A percentile compares a stretch with the other conserved stretches of the same genome.
Evolutionary conservation across 2,888 invertebrate genomes (phyloP).

Genomic region (Muscina levida): DNA sequence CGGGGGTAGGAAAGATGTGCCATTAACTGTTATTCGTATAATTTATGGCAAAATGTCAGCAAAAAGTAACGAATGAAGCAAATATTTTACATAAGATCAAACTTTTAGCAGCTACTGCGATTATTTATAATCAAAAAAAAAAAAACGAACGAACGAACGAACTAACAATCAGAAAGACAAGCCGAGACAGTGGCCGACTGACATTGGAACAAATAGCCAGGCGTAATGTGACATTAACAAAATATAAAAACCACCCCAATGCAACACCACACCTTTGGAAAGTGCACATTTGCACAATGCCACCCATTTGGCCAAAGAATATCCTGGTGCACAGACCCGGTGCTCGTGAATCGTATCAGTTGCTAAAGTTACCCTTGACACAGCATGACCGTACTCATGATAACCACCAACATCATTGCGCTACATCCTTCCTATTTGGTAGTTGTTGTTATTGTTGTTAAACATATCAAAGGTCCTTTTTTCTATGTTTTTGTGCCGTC

Average conservation of each 20-base stretch:
- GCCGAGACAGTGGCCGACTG: neutral
- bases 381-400: conserved; percentile 37
- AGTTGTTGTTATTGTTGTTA: neutral
- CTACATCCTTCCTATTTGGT: neutral
- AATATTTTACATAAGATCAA: conserved; percentile 41
- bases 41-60: neutral
- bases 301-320: neutral
- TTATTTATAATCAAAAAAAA: conserved; percentile 32
- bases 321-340: neutral
- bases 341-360: neutral
- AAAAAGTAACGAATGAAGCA: neutral
- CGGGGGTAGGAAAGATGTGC: neutral
- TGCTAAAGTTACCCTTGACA: conserved; percentile 57
- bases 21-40: neutral
- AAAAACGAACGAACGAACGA: conserved; percentile 22
- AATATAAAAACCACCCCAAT: conserved; percentile 40
- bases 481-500: no score
- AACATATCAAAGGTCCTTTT: conserved; percentile 11
- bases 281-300: neutral
- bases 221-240: neutral
- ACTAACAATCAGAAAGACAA: conserved; percentile 9
- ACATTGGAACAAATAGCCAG: conserved; percentile 7
- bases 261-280: conserved; percentile 7
- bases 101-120: conserved; percentile 44
- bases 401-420: conserved; percentile 45